These are phyloP conservation scores for Hetaerina titia DNA, from an alignment of 2,888 invertebrate species.

Conservation along the genomic window DNA sequence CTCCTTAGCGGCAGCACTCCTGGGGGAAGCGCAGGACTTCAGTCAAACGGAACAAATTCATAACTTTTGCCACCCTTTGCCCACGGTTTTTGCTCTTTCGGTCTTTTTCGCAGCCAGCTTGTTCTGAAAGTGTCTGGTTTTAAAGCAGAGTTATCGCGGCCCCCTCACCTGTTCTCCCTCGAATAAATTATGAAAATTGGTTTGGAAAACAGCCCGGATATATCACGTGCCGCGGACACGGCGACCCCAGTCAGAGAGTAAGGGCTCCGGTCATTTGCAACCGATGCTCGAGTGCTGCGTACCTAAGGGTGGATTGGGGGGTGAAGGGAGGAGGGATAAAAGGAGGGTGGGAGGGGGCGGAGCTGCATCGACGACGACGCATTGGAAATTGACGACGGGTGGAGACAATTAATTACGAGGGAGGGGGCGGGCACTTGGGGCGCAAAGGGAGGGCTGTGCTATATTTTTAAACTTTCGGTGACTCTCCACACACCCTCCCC, in stretches of 20 bases:
- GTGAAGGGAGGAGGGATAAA: not conserved
- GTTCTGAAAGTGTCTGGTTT: not conserved
- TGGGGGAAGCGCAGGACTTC: not conserved
- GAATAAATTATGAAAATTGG: not conserved
- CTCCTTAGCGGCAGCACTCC: not conserved
- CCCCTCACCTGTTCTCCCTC: not conserved
- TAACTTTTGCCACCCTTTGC: not conserved
- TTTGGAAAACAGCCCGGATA: not conserved
- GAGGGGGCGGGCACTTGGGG: not conserved
- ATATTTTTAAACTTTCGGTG: not conserved
- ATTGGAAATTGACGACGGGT: constrained; percentile 3
- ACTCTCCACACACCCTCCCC: too few species aligned
- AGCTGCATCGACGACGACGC: not conserved
- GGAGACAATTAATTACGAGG: not conserved
- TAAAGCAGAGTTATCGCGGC: not conserved
- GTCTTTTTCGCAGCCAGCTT: not conserved
- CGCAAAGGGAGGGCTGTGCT: not conserved
- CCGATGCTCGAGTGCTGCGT: not conserved
- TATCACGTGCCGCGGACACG: not conserved
- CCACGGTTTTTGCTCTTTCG: not conserved
- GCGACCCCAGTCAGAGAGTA: not conserved
- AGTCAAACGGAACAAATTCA: not conserved
- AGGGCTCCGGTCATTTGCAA: not conserved
- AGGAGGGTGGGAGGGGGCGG: not conserved
- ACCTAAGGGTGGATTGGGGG: not conserved